Conservation (phyloP, 2,113 vertebrate species). For the Ageneiosus marmoratus region DNA sequence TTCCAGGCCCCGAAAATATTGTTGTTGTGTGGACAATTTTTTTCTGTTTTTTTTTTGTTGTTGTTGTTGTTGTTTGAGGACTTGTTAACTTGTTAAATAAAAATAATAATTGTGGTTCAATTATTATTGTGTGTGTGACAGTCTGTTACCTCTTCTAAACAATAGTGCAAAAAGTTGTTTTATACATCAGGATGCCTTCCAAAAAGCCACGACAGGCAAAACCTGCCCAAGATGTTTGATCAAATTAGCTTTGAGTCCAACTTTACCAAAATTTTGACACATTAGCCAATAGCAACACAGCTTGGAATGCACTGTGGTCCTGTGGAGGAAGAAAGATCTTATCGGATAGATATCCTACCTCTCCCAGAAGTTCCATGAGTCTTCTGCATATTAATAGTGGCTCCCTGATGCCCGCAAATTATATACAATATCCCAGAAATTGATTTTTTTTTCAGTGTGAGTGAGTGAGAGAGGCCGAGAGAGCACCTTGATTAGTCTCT, state of each 20-base stretch:
- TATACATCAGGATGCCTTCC: background rate
- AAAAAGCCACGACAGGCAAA: background rate
- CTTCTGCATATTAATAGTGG: no score
- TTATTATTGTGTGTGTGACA: background rate
- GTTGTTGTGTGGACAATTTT: background rate
- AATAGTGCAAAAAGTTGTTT: background rate
- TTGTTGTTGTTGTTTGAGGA: no score
- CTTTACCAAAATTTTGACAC: background rate
- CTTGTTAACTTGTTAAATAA: background rate
- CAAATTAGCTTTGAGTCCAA: background rate
- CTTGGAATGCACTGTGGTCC: background rate
- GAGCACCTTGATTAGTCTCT: no score
- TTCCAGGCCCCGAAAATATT: no score
- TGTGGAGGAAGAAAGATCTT: background rate
- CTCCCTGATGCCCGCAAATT: no score
- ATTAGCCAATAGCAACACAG: background rate
- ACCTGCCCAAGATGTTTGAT: background rate
- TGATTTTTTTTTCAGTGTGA: no score
- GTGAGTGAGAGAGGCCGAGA: no score
- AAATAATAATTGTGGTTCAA: no score
- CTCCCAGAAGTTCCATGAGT: no score
- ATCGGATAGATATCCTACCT: no score
- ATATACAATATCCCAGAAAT: no score
- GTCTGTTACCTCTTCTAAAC: background rate
- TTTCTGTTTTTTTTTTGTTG: no score